Evolutionary conservation across 2,113 vertebrate species (phyloP), one percentile per base, ranked within the genome.

Genomic region (Misgurnus anguillicaudatus): DNA sequence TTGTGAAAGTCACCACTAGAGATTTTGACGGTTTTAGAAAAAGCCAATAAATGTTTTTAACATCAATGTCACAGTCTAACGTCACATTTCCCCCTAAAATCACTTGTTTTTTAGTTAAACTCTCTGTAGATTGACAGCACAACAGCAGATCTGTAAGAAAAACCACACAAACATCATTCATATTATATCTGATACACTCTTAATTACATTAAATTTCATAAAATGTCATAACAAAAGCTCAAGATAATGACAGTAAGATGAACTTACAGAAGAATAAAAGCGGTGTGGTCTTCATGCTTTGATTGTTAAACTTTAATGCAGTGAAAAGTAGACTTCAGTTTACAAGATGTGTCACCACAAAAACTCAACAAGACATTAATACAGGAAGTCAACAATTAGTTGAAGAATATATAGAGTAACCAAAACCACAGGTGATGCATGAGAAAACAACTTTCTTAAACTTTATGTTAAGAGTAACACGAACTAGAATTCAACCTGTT

Each of bases 81-180:
- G 71, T 80, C 61, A 82, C 66, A 24, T 78, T 81, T 53, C 53
- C 38, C 4, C 71, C 80, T 66, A 79, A 71, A 70, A 71, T 13
- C 9, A 82, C 77, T 31, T 1, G 48, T 67, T 48, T 38, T 11
- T 80, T 10, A 13, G 17, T 74, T 16, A 72, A 74, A 77, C 36
- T 16, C n/a, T 66, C 67, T 55, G 38, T 48, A 55, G 75, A 45
- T 68, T 55, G 41, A 66, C 39, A 82, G 14, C 1, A 61, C 62
- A 80, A 10, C 9, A 84, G 62, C 0, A 83, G 19, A 80, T 24
- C 63, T 73, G 53, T 5, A 0, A 9, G 19, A 41, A 47, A 17
- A 65, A 48, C 36, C 14, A 67, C n/a, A 24, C 41, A 47, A 16
- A 16, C 48, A 51, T 51, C 13, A 51, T 13, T 47, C 8, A 39